Evolutionary conservation across 2,797 vertebrate genomes (phyloP).

Genomic region (Leptodactylus fallax): DNA sequence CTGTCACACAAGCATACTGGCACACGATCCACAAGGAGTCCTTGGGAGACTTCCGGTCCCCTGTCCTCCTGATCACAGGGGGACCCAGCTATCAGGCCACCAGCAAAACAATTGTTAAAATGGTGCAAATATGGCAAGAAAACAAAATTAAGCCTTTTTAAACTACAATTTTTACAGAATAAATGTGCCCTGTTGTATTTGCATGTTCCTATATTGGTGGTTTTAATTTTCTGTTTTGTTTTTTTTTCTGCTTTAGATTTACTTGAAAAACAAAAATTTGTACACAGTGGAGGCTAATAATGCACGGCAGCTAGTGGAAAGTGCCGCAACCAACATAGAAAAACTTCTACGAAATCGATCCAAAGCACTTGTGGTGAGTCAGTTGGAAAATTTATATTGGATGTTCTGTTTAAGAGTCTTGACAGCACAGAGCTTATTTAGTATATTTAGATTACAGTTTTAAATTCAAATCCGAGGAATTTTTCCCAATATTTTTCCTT

Average conservation of each 20-base stretch:
- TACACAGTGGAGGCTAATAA: slow-evolving; percentile 92
- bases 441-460: neutral
- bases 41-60: no score
- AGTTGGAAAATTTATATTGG: neutral
- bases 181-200: neutral
- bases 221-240: neutral
- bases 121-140: no score
- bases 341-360: slow-evolving; percentile 92
- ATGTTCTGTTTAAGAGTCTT: neutral
- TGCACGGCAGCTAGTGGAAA: slow-evolving; percentile 90
- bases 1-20: no score
- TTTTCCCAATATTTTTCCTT: no score
- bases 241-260: slow-evolving; percentile 73
- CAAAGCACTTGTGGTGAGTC: slow-evolving; percentile 90
- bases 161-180: no score
- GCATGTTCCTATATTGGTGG: neutral
- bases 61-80: no score
- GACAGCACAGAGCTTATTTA: neutral
- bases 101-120: no score
- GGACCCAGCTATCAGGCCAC: no score
- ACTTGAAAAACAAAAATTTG: slow-evolving; percentile 76
- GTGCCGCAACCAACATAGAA: slow-evolving; percentile 93
- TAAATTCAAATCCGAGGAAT: neutral
- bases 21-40: no score
- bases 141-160: no score